These are phyloP conservation scores for Monochamus saltuarius DNA, from an alignment of 1,140 invertebrate genomes.

Conservation along the genomic window DNA sequence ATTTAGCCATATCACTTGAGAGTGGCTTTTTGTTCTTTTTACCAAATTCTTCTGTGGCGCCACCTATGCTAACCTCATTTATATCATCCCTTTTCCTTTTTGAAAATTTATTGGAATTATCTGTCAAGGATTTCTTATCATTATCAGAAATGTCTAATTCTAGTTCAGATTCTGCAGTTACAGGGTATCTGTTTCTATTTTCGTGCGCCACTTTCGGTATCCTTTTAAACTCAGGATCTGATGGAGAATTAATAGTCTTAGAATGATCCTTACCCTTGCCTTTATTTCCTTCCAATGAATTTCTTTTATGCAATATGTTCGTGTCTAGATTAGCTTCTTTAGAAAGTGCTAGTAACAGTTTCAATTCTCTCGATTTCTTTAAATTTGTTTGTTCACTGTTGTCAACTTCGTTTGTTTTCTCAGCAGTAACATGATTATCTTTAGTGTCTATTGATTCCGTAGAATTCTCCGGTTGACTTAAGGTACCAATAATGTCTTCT, in stretches of 20 bases:
- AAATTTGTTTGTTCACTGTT: slow-evolving; percentile 18
- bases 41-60: slow-evolving; percentile 24
- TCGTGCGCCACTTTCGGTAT: slow-evolving; percentile 16
- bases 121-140: not conserved
- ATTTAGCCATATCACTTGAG: slow-evolving; percentile 14
- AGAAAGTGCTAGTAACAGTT: slow-evolving; percentile 42
- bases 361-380: slow-evolving; percentile 39
- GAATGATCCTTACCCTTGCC: slow-evolving; percentile 14
- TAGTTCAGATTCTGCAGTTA: slow-evolving; percentile 41
- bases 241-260: slow-evolving; percentile 8
- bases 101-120: slow-evolving; percentile 4
- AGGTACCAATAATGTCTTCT: not conserved
- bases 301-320: slow-evolving; percentile 45
- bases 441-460: not conserved
- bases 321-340: slow-evolving; percentile 49
- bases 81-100: slow-evolving; percentile 28
- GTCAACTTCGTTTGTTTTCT: slow-evolving; percentile 10
- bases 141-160: slow-evolving; percentile 25
- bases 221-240: slow-evolving; percentile 11
- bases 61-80: slow-evolving; percentile 19
- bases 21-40: slow-evolving; percentile 29
- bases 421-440: slow-evolving; percentile 1
- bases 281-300: slow-evolving; percentile 30
- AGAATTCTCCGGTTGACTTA: not conserved
- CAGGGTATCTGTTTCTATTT: slow-evolving; percentile 29